Evolutionary conservation across 2,113 vertebrate genomes (phyloP).

Genomic region (Empidonax alnorum): DNA sequence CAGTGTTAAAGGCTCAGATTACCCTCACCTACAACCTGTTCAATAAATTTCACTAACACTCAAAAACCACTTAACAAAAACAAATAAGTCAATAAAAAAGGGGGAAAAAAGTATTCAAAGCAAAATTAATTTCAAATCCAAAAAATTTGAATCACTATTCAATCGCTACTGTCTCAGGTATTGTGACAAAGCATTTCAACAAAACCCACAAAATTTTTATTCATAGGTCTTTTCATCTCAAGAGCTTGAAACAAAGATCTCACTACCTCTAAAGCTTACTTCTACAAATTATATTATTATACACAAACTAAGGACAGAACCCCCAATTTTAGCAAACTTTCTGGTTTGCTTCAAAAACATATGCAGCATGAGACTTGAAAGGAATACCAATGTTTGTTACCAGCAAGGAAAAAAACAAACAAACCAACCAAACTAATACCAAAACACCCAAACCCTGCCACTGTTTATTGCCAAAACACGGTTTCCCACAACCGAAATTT

Average conservation of each 20-base stretch:
- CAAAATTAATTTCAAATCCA: neutral
- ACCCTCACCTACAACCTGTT: neutral
- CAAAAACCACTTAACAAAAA: neutral
- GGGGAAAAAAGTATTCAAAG: neutral
- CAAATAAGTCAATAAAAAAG: neutral
- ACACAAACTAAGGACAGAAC: neutral
- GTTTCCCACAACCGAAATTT: neutral
- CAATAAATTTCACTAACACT: neutral
- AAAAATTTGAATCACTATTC: neutral
- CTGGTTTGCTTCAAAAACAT: neutral
- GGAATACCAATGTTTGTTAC: neutral
- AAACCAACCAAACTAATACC: neutral
- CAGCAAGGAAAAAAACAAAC: neutral
- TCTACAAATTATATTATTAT: neutral
- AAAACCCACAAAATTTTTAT: neutral
- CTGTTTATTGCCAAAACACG: neutral
- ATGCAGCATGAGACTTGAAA: neutral
- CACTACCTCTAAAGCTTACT: neutral
- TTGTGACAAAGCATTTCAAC: neutral
- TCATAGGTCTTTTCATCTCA: neutral
- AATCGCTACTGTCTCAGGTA: neutral
- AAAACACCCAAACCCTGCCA: neutral
- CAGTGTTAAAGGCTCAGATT: neutral
- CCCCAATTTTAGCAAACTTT: neutral
- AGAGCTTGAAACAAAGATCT: neutral